These are phyloP conservation scores for Sitta carolinensis DNA, from an alignment of 2,797 vertebrate species.

Conservation along the genomic window DNA sequence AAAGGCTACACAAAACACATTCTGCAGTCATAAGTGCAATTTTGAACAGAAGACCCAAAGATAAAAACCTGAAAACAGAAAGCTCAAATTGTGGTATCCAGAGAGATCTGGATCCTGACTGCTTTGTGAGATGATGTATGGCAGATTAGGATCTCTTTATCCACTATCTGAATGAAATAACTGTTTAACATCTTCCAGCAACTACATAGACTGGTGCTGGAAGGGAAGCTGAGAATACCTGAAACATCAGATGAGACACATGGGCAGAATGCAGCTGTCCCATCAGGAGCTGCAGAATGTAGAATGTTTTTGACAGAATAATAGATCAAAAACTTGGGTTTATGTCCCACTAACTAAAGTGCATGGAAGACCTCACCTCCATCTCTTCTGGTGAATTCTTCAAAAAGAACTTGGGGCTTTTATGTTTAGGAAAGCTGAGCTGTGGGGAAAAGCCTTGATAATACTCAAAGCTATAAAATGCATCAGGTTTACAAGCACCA, in stretches of 20 bases:
- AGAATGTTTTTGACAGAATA: not conserved
- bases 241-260: not conserved
- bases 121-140: not conserved
- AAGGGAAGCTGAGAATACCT: not conserved
- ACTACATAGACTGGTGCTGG: not conserved
- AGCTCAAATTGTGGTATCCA: not conserved
- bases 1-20: not conserved
- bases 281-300: not conserved
- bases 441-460: not conserved
- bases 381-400: not conserved
- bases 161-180: not conserved
- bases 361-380: not conserved
- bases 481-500: not conserved
- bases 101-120: not conserved
- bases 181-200: not conserved
- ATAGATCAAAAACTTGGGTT: not conserved
- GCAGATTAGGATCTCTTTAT: not conserved
- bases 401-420: not conserved
- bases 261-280: not conserved
- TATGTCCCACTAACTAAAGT: not conserved
- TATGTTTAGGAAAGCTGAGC: not conserved
- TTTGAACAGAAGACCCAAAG: not conserved
- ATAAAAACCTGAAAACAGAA: not conserved
- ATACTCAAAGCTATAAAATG: not conserved
- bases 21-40: not conserved